Conservation (phyloP, 2,797 vertebrate species). For the Chaenodraco wilsoni region DNA sequence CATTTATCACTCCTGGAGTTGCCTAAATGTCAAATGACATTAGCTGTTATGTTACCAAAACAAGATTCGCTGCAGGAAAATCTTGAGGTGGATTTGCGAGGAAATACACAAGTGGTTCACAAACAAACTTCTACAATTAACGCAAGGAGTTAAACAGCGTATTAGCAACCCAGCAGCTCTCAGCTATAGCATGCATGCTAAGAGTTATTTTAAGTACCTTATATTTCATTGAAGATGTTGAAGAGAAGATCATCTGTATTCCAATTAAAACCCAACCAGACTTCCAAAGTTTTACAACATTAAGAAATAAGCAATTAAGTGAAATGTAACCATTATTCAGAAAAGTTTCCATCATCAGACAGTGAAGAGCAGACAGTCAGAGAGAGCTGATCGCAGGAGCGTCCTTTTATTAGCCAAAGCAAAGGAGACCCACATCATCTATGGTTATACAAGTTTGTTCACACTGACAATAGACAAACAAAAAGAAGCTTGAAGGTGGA, state of each 20-base stretch:
- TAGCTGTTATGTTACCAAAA: conserved; percentile 4
- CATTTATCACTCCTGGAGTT: too few relatives aligned
- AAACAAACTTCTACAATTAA: not conserved
- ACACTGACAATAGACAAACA: conserved; percentile 79
- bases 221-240: not conserved
- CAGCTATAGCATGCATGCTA: not conserved
- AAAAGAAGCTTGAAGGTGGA: conserved; percentile 63
- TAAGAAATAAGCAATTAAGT: not conserved
- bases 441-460: conserved; percentile 70
- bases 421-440: conserved; percentile 88
- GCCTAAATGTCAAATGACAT: too few relatives aligned
- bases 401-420: conserved; percentile 93
- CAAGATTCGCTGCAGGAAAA: not conserved
- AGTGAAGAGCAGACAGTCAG: conserved; percentile 67
- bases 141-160: not conserved
- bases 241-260: conserved; percentile 13
- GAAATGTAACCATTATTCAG: conserved; percentile 13
- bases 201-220: not conserved
- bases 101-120: not conserved
- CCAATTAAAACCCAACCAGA: conserved; percentile 24
- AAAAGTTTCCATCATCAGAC: conserved; percentile 40
- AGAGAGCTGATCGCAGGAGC: conserved; percentile 73
- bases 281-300: conserved; percentile 17
- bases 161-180: not conserved
- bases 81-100: too few relatives aligned